Conservation (phyloP, 2,888 invertebrate species). For the Tridacna gigas region DNA sequence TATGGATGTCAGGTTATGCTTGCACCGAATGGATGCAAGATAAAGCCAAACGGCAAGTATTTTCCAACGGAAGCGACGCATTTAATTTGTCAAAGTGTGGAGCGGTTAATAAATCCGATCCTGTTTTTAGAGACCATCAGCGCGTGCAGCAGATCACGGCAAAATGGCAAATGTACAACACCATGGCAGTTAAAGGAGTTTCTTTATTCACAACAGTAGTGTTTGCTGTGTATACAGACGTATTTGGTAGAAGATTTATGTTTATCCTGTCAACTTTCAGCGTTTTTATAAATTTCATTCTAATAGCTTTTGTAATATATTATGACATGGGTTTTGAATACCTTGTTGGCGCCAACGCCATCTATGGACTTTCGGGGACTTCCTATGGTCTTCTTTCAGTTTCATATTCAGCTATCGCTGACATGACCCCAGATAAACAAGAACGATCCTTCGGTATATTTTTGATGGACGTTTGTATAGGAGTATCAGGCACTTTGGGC, state of each 20-base stretch:
- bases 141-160: slow-evolving; percentile 46
- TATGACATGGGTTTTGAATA: slow-evolving; percentile 36
- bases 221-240: slow-evolving; percentile 42
- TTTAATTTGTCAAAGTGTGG: slow-evolving; percentile 30
- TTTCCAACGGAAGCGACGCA: slow-evolving; percentile 24
- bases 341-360: slow-evolving; percentile 14
- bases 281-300: slow-evolving; percentile 11
- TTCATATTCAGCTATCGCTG: slow-evolving; percentile 37
- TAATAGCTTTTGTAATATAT: slow-evolving; percentile 26
- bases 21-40: slow-evolving; percentile 48
- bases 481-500: slow-evolving; percentile 17
- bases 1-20: slow-evolving; percentile 35
- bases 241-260: slow-evolving; percentile 41
- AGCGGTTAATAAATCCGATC: slow-evolving; percentile 26
- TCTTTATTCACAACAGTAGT: slow-evolving; percentile 35
- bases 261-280: slow-evolving; percentile 38
- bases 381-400: slow-evolving; percentile 32
- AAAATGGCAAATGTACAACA: slow-evolving; percentile 46
- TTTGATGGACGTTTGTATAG: background rate
- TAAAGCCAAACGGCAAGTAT: slow-evolving; percentile 25
- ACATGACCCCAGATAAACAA: slow-evolving; percentile 31
- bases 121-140: slow-evolving; percentile 33
- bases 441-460: slow-evolving; percentile 37
- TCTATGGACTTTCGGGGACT: slow-evolving; percentile 44
- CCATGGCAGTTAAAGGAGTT: slow-evolving; percentile 21